A percentile compares a stretch with the other conserved stretches of the same genome.
Conservation (phyloP, 1,140 invertebrate genomes). For the Temnothorax nylanderi region DNA sequence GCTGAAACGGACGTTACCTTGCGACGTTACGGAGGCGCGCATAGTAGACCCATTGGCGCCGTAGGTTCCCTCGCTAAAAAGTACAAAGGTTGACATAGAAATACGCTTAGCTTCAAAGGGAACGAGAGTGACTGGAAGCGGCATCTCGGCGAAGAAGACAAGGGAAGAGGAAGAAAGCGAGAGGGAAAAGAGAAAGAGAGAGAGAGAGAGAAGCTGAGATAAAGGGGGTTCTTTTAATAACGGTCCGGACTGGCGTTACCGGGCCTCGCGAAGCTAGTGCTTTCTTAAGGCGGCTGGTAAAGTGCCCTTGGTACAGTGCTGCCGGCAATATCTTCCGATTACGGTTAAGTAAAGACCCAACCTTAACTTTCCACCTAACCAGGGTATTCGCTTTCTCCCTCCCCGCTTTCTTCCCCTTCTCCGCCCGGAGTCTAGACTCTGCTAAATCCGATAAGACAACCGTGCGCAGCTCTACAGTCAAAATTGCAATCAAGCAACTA, state of each 20-base stretch:
- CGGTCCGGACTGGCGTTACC: constrained; percentile 79
- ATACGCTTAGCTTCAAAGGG: constrained; percentile 77
- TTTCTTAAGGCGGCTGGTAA: constrained; percentile 84
- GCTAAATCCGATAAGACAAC: constrained; percentile 81
- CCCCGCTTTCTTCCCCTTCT: constrained; percentile 27
- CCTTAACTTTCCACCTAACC: constrained; percentile 80
- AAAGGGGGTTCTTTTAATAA: constrained; percentile 84
- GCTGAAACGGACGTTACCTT: constrained; percentile 58
- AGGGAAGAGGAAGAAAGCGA: background rate
- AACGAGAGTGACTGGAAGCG: constrained; percentile 62
- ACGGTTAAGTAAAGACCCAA: constrained; percentile 84
- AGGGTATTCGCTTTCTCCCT: constrained; percentile 72
- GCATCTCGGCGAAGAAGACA: constrained; percentile 33
- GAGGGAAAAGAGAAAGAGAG: background rate
- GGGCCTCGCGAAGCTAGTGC: constrained; percentile 77
- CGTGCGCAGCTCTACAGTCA: constrained; percentile 69
- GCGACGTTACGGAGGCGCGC: constrained; percentile 72
- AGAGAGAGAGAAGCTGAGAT: background rate
- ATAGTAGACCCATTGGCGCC: constrained; percentile 76
- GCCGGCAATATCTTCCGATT: constrained; percentile 85
- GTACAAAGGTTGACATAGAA: constrained; percentile 82
- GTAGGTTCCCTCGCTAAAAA: constrained; percentile 80
- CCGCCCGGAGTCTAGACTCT: constrained; percentile 57
- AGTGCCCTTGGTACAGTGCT: constrained; percentile 84
- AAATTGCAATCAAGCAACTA: constrained; percentile 79